Conservation (phyloP, 2,113 vertebrate species). For the Mustelus asterias region DNA sequence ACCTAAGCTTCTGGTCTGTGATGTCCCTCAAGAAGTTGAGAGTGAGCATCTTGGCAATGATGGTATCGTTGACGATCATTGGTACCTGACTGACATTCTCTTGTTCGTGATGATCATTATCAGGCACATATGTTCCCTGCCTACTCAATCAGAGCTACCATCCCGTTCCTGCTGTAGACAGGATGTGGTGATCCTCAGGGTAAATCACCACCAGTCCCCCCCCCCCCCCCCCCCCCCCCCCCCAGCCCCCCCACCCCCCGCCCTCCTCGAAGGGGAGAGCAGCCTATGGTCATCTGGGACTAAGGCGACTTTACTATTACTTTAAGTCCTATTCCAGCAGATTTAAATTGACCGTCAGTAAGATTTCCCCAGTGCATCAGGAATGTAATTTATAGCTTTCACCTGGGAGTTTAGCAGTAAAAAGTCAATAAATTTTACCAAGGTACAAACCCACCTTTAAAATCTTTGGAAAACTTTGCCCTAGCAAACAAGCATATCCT, state of each 20-base stretch:
- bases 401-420: not conserved
- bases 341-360: not conserved
- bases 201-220: too few species aligned
- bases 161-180: not conserved
- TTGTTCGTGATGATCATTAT: not conserved
- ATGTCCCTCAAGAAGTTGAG: not conserved
- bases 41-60: not conserved
- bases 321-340: not conserved
- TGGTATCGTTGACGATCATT: not conserved
- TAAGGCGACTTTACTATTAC: too few species aligned
- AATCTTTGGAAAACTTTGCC: not conserved
- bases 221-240: too few species aligned
- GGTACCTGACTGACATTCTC: not conserved
- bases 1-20: not conserved
- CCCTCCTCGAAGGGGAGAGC: too few species aligned
- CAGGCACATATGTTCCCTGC: not conserved
- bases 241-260: too few species aligned
- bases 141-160: not conserved
- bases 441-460: not conserved
- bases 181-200: not conserved
- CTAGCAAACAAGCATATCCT: not conserved
- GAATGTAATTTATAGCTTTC: not conserved
- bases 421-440: not conserved
- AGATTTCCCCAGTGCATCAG: not conserved
- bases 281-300: too few species aligned